phyloP scores from a whole-genome alignment of 2,888 invertebrate genomes.

The Atherix ibis region DNA sequence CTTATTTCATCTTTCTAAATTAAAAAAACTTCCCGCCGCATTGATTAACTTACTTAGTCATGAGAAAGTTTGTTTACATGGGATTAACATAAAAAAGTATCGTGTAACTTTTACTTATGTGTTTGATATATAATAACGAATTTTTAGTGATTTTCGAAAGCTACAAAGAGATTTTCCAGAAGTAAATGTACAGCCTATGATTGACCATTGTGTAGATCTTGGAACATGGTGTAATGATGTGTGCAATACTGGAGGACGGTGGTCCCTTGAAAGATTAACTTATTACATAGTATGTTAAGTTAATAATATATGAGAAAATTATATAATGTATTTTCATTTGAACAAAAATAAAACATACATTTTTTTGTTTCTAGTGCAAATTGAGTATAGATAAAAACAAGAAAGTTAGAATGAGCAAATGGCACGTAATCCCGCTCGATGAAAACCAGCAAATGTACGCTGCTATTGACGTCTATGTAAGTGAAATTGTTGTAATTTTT shows the following conservation, averaged over 20 bases:
- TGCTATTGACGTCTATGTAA: conserved; percentile 49
- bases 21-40: conserved; percentile 40
- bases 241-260: conserved; percentile 35
- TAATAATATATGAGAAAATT: no score
- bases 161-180: conserved; percentile 43
- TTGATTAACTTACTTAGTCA: conserved; percentile 39
- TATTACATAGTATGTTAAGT: conserved; percentile 33
- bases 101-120: neutral
- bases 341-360: conserved; percentile 4
- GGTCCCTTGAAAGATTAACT: conserved; percentile 44
- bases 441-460: conserved; percentile 41
- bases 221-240: conserved; percentile 40
- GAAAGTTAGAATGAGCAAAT: conserved; percentile 41
- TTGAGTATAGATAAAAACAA: conserved; percentile 39
- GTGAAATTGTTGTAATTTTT: conserved; percentile 19
- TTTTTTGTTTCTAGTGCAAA: conserved; percentile 29
- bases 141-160: conserved; percentile 42
- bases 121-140: no score
- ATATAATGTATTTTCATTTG: neutral
- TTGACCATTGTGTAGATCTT: conserved; percentile 43
- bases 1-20: conserved; percentile 39
- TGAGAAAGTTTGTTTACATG: conserved; percentile 41
- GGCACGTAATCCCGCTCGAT: conserved; percentile 40
- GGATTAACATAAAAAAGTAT: conserved; percentile 48
- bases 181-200: conserved; percentile 35